Evolutionary conservation across 2,113 vertebrate genomes (phyloP).

Genomic region (Tyto alba): DNA sequence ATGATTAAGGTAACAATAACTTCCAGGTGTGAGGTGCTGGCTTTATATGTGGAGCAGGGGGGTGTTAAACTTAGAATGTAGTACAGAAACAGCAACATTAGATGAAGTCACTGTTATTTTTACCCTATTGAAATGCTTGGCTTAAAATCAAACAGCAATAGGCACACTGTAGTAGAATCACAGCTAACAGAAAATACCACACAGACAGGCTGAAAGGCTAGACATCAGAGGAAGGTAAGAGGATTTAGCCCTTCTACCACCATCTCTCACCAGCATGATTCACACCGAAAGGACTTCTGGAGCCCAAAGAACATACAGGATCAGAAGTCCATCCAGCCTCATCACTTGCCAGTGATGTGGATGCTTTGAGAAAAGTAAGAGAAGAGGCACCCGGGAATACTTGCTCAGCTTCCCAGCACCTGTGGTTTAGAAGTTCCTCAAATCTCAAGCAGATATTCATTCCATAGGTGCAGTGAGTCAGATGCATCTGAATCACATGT

Average conservation of each 20-base stretch:
- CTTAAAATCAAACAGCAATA: background rate
- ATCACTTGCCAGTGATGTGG: background rate
- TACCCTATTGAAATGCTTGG: background rate
- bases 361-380: background rate
- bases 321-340: background rate
- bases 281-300: background rate
- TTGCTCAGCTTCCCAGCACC: background rate
- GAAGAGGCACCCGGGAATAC: background rate
- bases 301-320: background rate
- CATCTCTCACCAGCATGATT: background rate
- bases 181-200: background rate
- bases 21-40: background rate
- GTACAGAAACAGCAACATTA: background rate
- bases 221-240: background rate
- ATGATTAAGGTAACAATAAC: background rate
- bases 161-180: background rate
- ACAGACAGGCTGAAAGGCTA: background rate
- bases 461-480: background rate
- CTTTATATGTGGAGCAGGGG: background rate
- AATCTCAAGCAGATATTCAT: background rate
- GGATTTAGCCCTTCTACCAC: background rate
- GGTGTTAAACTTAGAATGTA: background rate
- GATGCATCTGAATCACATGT: background rate
- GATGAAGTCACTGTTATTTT: background rate
- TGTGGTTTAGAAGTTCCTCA: background rate